A percentile compares a stretch with the other conserved stretches of the same genome.
These are phyloP conservation scores for Coenonympha glycerion DNA, from an alignment of 2,888 invertebrate species.

Conservation along the genomic window DNA sequence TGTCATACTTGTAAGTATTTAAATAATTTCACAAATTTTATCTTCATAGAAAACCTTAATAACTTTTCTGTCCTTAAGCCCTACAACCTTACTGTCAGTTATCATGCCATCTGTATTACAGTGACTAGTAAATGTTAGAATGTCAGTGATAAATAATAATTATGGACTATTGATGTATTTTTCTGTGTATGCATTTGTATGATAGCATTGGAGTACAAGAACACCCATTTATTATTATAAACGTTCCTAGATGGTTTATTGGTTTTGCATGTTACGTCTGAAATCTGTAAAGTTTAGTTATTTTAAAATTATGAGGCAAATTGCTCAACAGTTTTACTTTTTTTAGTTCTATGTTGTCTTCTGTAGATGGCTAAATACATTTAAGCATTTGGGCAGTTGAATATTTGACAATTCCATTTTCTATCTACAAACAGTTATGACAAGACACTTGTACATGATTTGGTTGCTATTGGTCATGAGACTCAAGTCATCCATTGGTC, in stretches of 20 bases:
- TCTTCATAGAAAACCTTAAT: too few species aligned
- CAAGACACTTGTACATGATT: too few species aligned
- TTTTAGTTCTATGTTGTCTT: too few species aligned
- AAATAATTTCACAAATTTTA: too few species aligned
- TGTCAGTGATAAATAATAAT: slow-evolving; percentile 48
- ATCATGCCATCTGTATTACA: slow-evolving; percentile 3
- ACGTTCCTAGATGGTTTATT: slow-evolving; percentile 61
- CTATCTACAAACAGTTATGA: too few species aligned
- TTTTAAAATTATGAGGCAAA: slow-evolving; percentile 23
- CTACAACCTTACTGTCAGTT: slow-evolving; percentile 2
- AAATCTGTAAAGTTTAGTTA: slow-evolving; percentile 16
- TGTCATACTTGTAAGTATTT: too few species aligned
- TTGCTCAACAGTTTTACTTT: slow-evolving; percentile 28
- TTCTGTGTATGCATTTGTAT: slow-evolving; percentile 60
- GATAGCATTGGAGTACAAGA: slow-evolving; percentile 40
- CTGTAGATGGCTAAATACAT: too few species aligned
- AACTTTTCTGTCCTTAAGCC: neutral
- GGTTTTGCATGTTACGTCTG: slow-evolving; percentile 44
- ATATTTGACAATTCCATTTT: too few species aligned
- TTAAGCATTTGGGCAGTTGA: neutral
- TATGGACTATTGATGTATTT: slow-evolving; percentile 50
- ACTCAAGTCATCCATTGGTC: too few species aligned
- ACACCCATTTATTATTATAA: slow-evolving; percentile 45
- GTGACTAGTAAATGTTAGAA: slow-evolving; percentile 38
- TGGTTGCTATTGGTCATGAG: too few species aligned